Conservation (phyloP, 2,797 vertebrate species). For the Falco naumanni region DNA sequence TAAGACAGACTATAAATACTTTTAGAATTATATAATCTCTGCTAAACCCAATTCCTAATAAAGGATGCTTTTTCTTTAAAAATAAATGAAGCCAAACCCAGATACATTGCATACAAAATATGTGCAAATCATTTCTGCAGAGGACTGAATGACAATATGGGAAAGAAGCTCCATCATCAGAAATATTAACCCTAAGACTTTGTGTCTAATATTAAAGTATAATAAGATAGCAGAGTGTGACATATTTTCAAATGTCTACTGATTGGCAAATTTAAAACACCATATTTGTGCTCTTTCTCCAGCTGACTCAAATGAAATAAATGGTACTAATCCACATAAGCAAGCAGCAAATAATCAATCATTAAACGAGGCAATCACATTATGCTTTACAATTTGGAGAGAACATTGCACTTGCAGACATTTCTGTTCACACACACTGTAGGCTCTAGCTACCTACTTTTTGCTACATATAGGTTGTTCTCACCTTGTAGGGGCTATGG, state of each 20-base stretch:
- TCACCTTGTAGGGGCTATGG: not conserved
- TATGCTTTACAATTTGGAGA: constrained; percentile 40
- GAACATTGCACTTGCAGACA: constrained; percentile 30
- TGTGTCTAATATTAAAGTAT: not conserved
- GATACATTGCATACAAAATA: not conserved
- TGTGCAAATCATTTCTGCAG: not conserved
- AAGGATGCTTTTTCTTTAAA: not conserved
- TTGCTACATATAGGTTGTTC: not conserved
- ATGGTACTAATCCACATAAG: not conserved
- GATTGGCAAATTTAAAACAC: not conserved
- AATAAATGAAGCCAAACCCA: not conserved
- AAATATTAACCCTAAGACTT: constrained; percentile 3
- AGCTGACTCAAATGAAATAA: constrained; percentile 6
- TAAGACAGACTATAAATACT: not conserved
- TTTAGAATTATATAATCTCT: not conserved
- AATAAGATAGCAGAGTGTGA: not conserved
- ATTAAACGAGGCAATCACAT: not conserved
- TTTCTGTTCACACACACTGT: not conserved
- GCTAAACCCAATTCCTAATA: not conserved
- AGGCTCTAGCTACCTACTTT: not conserved
- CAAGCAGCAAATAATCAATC: constrained; percentile 1
- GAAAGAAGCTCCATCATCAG: not conserved
- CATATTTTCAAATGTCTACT: not conserved
- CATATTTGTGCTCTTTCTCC: not conserved
- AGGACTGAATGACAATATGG: not conserved